These are phyloP conservation scores for Trachelus stipa DNA, from an alignment of 2,888 invertebrate species.

Conservation along the genomic window DNA sequence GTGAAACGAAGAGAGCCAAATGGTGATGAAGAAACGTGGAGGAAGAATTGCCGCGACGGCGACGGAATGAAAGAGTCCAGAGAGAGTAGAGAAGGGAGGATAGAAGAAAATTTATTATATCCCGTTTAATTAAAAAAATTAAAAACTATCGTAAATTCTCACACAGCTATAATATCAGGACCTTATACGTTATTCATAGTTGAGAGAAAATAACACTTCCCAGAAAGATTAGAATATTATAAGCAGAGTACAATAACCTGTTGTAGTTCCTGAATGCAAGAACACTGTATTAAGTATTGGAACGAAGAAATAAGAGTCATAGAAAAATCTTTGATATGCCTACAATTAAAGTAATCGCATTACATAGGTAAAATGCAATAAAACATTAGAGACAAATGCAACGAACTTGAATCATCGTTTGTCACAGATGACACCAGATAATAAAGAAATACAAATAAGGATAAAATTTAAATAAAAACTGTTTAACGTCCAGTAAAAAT, in stretches of 20 bases:
- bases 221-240: neutral
- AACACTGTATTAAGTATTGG: too few species aligned
- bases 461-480: neutral
- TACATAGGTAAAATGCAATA: too few species aligned
- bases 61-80: neutral
- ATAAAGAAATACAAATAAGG: too few species aligned
- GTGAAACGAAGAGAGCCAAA: neutral
- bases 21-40: neutral
- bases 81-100: neutral
- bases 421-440: too few species aligned
- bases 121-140: neutral
- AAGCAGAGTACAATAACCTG: neutral
- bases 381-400: too few species aligned
- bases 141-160: neutral
- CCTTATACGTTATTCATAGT: neutral
- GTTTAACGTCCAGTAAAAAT: neutral
- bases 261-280: too few species aligned
- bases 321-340: too few species aligned
- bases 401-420: too few species aligned
- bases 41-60: neutral
- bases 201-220: neutral
- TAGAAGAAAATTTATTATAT: constrained; percentile 5
- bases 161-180: neutral
- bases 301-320: too few species aligned
- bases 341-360: too few species aligned